These are phyloP conservation scores for Hiodon alosoides DNA, from an alignment of 2,113 vertebrate species.

Conservation along the genomic window DNA sequence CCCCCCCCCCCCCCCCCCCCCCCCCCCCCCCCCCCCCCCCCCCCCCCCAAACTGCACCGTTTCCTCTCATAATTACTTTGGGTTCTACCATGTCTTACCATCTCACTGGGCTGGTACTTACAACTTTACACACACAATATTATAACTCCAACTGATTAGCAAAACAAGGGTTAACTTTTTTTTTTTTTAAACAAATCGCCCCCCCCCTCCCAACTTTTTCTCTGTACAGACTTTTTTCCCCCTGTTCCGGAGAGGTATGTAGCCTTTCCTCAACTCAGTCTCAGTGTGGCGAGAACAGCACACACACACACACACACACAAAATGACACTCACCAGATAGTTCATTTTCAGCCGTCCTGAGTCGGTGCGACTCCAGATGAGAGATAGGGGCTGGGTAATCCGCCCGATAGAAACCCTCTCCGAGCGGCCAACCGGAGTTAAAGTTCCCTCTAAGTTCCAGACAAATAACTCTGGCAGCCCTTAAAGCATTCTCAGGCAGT, in stretches of 20 bases:
- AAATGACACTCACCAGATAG: conserved; percentile 50
- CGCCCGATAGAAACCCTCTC: conserved; percentile 16
- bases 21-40: too few species aligned
- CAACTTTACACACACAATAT: too few species aligned
- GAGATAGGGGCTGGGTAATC: conserved; percentile 29
- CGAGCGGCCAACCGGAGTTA: conserved; percentile 21
- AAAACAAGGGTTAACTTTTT: conserved; percentile 53
- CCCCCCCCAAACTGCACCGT: too few species aligned
- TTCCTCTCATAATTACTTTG: too few species aligned
- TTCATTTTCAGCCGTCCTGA: conserved; percentile 47
- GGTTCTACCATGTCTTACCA: too few species aligned
- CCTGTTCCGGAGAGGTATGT: conserved; percentile 42
- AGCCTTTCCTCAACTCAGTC: conserved; percentile 39
- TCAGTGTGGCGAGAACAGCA: conserved; percentile 30
- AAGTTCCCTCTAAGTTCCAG: conserved; percentile 28
- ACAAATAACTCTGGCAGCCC: conserved; percentile 24
- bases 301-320: not conserved
- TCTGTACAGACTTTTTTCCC: conserved; percentile 16
- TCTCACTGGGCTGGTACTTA: too few species aligned
- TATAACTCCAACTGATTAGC: conserved; percentile 38
- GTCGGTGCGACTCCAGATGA: conserved; percentile 34
- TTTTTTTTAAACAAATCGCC: not conserved
- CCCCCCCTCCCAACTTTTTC: too few species aligned
- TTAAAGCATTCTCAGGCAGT: conserved; percentile 44
- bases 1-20: too few species aligned